Percentiles rank a stretch among this genome's conserved stretches.
Conservation (phyloP, 2,113 vertebrate genomes). For the Aphyosemion australe region DNA sequence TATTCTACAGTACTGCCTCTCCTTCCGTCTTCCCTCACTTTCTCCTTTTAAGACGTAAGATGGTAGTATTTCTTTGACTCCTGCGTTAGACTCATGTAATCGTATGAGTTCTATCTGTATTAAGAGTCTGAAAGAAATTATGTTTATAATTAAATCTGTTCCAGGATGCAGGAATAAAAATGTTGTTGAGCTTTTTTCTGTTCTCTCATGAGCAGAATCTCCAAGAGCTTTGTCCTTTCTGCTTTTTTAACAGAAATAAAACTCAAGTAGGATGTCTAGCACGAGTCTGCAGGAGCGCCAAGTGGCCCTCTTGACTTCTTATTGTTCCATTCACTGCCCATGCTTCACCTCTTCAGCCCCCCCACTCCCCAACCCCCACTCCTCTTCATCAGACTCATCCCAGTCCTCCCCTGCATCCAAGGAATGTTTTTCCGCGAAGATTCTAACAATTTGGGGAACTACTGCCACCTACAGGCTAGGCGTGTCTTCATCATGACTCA, state of each 20-base stretch:
- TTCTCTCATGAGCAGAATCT: conserved; percentile 17
- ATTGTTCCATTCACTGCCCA: conserved; percentile 28
- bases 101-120: conserved; percentile 13
- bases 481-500: no score
- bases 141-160: no score
- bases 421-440: no score
- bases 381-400: conserved; percentile 23
- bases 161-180: no score
- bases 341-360: conserved; percentile 20
- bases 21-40: conserved; percentile 55
- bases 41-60: conserved; percentile 39
- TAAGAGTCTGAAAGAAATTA: not conserved
- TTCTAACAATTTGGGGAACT: no score
- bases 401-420: no score
- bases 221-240: conserved; percentile 29
- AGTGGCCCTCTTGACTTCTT: conserved; percentile 61
- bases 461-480: no score
- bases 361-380: not conserved
- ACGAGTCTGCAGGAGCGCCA: conserved; percentile 28
- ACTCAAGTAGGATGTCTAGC: conserved; percentile 22
- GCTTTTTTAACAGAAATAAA: conserved; percentile 4
- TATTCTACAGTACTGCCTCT: conserved; percentile 48
- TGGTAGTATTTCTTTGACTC: conserved; percentile 20
- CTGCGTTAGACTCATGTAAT: conserved; percentile 11
- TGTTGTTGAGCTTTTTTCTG: not conserved